Conservation (phyloP, 2,113 vertebrate genomes). For the Hemicordylus capensis region DNA sequence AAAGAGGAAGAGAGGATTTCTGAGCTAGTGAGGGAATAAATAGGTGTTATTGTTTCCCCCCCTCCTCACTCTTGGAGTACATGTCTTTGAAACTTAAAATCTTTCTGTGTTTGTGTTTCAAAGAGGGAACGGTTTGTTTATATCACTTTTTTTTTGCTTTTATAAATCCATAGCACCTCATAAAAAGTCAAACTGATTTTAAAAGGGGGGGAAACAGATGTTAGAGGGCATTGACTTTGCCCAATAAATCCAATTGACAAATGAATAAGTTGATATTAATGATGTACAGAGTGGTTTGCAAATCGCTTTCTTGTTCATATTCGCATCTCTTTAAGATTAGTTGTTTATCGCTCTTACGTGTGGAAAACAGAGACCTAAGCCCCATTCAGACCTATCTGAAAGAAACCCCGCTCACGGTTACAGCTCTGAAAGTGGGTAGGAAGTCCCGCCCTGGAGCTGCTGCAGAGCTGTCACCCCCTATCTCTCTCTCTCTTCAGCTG, state of each 20-base stretch:
- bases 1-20: background rate
- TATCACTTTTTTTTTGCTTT: rapidly evolving
- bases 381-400: too few relatives aligned
- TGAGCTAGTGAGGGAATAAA: background rate
- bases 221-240: background rate
- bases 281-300: background rate
- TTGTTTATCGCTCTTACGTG: background rate
- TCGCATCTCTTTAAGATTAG: background rate
- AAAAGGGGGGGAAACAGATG: background rate
- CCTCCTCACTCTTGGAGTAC: too few relatives aligned
- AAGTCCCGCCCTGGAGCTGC: too few relatives aligned
- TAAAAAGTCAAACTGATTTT: background rate
- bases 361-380: background rate
- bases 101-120: background rate
- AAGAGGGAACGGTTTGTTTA: background rate
- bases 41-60: too few relatives aligned
- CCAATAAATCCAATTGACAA: rapidly evolving
- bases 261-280: background rate
- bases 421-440: too few relatives aligned
- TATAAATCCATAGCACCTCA: conserved; percentile 17
- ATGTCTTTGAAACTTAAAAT: too few relatives aligned
- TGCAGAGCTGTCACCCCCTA: too few relatives aligned
- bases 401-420: too few relatives aligned
- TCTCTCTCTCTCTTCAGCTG: too few relatives aligned
- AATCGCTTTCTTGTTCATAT: background rate